Evolutionary conservation across 2,888 invertebrate species (phyloP), one percentile per base, ranked within the genome.

Genomic region (Nomada flava): DNA sequence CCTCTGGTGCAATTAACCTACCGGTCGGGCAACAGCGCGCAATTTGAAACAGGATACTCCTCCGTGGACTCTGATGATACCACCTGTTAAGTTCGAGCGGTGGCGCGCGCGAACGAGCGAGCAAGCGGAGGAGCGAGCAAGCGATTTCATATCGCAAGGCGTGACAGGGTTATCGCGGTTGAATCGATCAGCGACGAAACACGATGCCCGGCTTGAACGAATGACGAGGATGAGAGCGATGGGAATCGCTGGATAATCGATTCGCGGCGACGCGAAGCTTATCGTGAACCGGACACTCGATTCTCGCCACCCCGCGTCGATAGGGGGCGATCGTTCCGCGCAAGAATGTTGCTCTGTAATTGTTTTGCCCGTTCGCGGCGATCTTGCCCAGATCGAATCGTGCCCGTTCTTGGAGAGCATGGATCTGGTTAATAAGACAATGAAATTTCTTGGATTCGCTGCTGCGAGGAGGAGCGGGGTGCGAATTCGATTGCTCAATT

Each of bases 11-110:
- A 82, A 83, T 83, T 83, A 83, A 83, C 83, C 79, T 64, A 65
- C 53, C 60, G 64, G 62, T 57, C 60, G 70, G 62, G 77, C 64
- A 81, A 70, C 74, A 75, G 69, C 62, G 72, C 73, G 84, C 75
- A 72, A 63, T 83, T 84, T 84, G 84, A 84, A 84, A 84, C 84
- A 70, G 73, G 84, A 84, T 84, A 84, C 84, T 84, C 75, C 52
- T 42, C 65, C 13, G 50, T 44, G 57, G 70, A n/a, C n/a, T 50
- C 36, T 81, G 84, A 70, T 67, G 79, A 84, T 83, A 84, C 84
- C 80, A 83, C 83, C 83, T 84, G 83, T 83, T 83, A 76, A 73
- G 84, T 64, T 68, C 57, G 47, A 83, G 74, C 67, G 76, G 76
- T 50, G 44, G 75, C 63, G 67, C 15, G 63, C 55, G 76, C 55